Conservation (phyloP, 2,113 vertebrate genomes). For the Daboia siamensis region DNA sequence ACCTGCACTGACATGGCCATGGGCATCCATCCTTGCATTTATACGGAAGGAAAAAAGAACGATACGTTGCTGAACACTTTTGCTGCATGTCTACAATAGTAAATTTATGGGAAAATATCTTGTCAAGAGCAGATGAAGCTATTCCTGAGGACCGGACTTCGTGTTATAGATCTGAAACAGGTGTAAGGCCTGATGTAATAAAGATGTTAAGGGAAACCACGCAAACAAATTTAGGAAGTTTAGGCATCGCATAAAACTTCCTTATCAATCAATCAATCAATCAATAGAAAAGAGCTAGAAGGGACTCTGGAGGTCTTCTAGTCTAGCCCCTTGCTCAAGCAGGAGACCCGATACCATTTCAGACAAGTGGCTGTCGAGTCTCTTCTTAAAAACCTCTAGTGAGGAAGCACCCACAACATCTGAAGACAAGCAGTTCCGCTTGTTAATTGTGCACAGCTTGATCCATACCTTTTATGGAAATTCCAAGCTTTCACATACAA, state of each 20-base stretch:
- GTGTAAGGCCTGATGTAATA: constrained; percentile 34
- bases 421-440: no score
- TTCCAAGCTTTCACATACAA: no score
- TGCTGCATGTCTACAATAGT: constrained; percentile 46
- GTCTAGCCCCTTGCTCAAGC: no score
- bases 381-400: no score
- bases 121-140: constrained; percentile 31
- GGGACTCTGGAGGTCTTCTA: no score
- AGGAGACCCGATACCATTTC: no score
- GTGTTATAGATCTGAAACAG: constrained; percentile 40
- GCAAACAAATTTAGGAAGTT: background rate
- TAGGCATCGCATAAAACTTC: constrained; percentile 18
- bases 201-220: constrained; percentile 34
- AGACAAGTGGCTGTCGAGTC: no score
- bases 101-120: constrained; percentile 49
- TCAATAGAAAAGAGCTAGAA: no score
- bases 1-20: constrained; percentile 69
- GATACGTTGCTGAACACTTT: constrained; percentile 52
- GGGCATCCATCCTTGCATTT: constrained; percentile 64
- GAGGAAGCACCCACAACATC: no score
- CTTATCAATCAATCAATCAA: no score
- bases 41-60: constrained; percentile 47
- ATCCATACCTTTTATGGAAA: no score
- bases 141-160: constrained; percentile 38
- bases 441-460: no score